Base-by-base conservation (phyloP, 2,113 vertebrate species). In the Verasper variegatus region DNA sequence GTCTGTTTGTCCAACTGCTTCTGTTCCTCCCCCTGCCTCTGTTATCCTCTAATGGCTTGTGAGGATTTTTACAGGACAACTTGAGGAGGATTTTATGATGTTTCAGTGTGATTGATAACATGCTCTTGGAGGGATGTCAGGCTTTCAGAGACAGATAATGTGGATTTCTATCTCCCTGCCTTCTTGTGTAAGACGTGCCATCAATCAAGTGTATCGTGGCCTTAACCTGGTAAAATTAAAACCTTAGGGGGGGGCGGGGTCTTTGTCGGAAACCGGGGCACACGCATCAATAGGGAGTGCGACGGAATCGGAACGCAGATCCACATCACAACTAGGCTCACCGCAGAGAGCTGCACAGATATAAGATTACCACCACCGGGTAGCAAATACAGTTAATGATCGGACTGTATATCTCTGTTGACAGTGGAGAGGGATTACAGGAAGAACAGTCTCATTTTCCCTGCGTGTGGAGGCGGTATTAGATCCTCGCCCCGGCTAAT, bases 81-180 rank as follows among this genome's bases (percentile, higher is more conserved):
- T 88, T 88, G 86, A 93, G 86, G 84, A 83, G 84, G 87, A 88
- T 89, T 91, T 92, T 90, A 91, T 93, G 92, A 93, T 90, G 87
- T 92, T 93, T 92, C 86, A 62, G 45, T 74, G 81, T 94, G 93
- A 94, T 94, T 93, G 92, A 94, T 94, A 92, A 92, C 90, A 86
- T 62, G 80, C 80, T 94, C 86, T 86, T 86, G 81, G 74, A 89
- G 78, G 88, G 89, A 89, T 90, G 90, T 94, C 91, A 90, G 91
- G 86, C 91, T 92, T 92, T 93, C 90, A 91, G 85, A 92, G 91
- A 91, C 74, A 67, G 90, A 93, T 93, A 91, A 92, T 94, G 90
- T 91, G 89, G 90, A 92, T 94, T 94, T 94, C 92, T 93, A 93
- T 93, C 91, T 89, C 86, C 91, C 87, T 92, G 92, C 87, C 91